Base-by-base conservation (phyloP, 2,797 vertebrate species). In the Brachymystax lenok region DNA sequence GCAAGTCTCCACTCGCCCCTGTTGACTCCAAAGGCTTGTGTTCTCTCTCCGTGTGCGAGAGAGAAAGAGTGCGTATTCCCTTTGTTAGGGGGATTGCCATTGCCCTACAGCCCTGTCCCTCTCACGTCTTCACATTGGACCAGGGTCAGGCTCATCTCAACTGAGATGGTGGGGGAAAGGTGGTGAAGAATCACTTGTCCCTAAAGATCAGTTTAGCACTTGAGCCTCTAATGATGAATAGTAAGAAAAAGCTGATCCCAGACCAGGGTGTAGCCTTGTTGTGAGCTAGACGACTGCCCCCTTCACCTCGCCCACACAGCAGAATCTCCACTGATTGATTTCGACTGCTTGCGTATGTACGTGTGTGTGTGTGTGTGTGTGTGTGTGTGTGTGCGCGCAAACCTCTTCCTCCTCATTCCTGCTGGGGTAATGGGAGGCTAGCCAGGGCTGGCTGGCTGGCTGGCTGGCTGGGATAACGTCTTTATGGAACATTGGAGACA, bases 1-100 rank as follows among this genome's bases (percentile, higher is more conserved):
- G 78, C 91, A 81, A 82, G 92, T 90, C 85, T 13, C 79, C 69
- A 88, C 92, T 80, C 84, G 91, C 82, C 82, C 51, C 78, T 51
- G 52, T 19, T 63, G 21, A 63, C 59, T 63, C n/a, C 33, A 75
- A 64, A 24, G 63, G 52, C 69, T 19, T 68, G 64, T 3, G 0
- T 12, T 56, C 46, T 50, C 63, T 77, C 64, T 59, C 2, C 21
- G 71, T 59, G 51, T 72, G 30, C n/a, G 68, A 24, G 3, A 21
- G 35, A n/a, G 30, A 21, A 1, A n/a, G 51, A 1, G 10, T 50
- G n/a, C 28, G 50, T 27, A 59, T 21, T 59, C 56, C n/a, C 56
- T 40, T 40, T 40, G 40, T 46, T 46, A 10, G 40, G 10, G 10
- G 40, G 10, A 21, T 24, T 63, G n/a, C 6, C 56, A 61, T 61